Evolutionary conservation across 2,113 vertebrate genomes (phyloP).

Genomic region (Engystomops pustulosus): DNA sequence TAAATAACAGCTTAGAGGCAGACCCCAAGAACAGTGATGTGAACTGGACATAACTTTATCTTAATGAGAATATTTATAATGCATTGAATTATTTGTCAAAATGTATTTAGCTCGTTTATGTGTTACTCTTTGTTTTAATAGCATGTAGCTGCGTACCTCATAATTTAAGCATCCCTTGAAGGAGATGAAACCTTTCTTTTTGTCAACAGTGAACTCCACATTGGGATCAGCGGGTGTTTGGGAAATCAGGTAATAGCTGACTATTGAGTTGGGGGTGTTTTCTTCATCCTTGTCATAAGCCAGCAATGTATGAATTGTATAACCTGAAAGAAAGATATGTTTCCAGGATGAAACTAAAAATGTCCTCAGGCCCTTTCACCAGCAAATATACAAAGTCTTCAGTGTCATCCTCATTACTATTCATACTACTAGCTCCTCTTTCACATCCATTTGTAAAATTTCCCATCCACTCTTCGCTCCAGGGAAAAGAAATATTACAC

Average conservation of each 20-base stretch:
- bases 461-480: not conserved
- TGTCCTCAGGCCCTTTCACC: not conserved
- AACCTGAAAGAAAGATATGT: conserved; percentile 57
- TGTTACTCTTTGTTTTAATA: too few species aligned
- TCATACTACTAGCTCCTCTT: not conserved
- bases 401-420: not conserved
- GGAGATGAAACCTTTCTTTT: conserved; percentile 60
- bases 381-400: not conserved
- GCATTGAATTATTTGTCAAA: too few species aligned
- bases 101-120: too few species aligned
- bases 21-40: too few species aligned
- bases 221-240: conserved; percentile 62
- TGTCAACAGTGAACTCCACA: conserved; percentile 66
- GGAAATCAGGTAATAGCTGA: conserved; percentile 64
- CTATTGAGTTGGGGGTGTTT: conserved; percentile 35
- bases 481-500: not conserved
- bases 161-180: conserved; percentile 74
- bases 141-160: conserved; percentile 62
- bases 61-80: too few species aligned
- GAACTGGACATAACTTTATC: too few species aligned
- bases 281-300: conserved; percentile 61
- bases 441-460: conserved; percentile 31
- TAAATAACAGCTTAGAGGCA: too few species aligned
- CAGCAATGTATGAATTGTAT: not conserved
- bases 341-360: not conserved